Percentiles rank a stretch among this genome's conserved stretches.
phyloP scores from a whole-genome alignment of 2,888 invertebrate genomes.

The Aphrophora alni region DNA sequence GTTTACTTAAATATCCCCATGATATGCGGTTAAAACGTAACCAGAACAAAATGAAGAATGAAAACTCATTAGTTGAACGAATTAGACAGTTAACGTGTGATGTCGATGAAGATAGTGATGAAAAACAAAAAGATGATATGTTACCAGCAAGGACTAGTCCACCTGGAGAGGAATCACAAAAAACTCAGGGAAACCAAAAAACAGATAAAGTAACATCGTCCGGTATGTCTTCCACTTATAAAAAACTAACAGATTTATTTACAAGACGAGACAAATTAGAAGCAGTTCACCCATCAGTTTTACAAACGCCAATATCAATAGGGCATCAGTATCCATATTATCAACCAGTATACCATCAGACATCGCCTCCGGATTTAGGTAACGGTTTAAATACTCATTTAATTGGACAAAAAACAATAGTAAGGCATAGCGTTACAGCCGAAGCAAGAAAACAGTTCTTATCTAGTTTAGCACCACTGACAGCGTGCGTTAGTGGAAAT shows the following conservation, averaged over 20 bases:
- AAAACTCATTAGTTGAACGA: constrained; percentile 83
- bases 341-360: constrained; percentile 44
- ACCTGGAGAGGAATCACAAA: constrained; percentile 65
- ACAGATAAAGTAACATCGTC: constrained; percentile 37
- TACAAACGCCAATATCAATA: constrained; percentile 46
- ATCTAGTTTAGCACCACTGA: constrained; percentile 77
- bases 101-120: constrained; percentile 68
- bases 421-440: constrained; percentile 58
- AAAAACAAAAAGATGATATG: constrained; percentile 50
- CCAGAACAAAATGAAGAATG: constrained; percentile 57
- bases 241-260: constrained; percentile 67
- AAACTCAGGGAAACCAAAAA: constrained; percentile 11
- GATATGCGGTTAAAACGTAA: constrained; percentile 47
- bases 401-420: constrained; percentile 52
- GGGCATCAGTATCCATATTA: constrained; percentile 51
- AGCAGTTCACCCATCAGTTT: constrained; percentile 35
- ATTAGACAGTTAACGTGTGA: constrained; percentile 87
- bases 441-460: constrained; percentile 80
- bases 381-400: constrained; percentile 60
- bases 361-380: constrained; percentile 63
- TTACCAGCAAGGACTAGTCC: constrained; percentile 66
- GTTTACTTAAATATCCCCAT: constrained; percentile 69
- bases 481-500: constrained; percentile 67
- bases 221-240: constrained; percentile 70
- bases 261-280: constrained; percentile 52